A percentile compares a stretch with the other conserved stretches of the same genome.
Evolutionary conservation across 2,113 vertebrate genomes (phyloP).

Genomic region (Chloebia gouldiae): DNA sequence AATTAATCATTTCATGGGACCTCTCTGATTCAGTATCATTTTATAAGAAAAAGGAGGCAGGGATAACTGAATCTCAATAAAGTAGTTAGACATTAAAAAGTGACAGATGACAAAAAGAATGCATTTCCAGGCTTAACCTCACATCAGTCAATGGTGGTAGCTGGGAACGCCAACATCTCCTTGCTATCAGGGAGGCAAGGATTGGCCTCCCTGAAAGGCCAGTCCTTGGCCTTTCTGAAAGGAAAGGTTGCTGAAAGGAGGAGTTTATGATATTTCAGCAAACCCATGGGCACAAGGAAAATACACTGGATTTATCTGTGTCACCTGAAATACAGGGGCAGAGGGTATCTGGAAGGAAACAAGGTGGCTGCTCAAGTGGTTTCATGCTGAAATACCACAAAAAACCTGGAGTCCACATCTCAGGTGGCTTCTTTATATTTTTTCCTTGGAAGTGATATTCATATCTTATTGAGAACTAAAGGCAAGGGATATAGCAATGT

Average conservation of each 20-base stretch:
- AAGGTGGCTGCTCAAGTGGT: not conserved
- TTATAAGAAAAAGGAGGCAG: not conserved
- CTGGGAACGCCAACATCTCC: not conserved
- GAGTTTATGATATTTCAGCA: not conserved
- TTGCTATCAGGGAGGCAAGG: not conserved
- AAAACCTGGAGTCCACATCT: not conserved
- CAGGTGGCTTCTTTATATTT: not conserved
- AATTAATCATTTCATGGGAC: not conserved
- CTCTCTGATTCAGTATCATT: not conserved
- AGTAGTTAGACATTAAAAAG: not conserved
- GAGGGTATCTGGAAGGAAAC: not conserved
- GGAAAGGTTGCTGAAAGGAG: too few species aligned
- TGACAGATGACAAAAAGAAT: not conserved
- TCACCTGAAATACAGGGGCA: not conserved
- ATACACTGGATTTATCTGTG: not conserved
- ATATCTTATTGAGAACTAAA: not conserved
- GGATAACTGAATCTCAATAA: not conserved
- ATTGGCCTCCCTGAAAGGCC: too few species aligned
- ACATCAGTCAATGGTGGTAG: not conserved
- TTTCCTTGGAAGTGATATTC: not conserved
- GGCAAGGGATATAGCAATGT: not conserved
- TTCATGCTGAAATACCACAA: not conserved
- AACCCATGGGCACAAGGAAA: not conserved
- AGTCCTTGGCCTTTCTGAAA: too few species aligned
- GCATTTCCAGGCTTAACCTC: not conserved